Evolutionary conservation across 2,113 vertebrate species (phyloP).

Genomic region (Melanotaenia duboulayi): DNA sequence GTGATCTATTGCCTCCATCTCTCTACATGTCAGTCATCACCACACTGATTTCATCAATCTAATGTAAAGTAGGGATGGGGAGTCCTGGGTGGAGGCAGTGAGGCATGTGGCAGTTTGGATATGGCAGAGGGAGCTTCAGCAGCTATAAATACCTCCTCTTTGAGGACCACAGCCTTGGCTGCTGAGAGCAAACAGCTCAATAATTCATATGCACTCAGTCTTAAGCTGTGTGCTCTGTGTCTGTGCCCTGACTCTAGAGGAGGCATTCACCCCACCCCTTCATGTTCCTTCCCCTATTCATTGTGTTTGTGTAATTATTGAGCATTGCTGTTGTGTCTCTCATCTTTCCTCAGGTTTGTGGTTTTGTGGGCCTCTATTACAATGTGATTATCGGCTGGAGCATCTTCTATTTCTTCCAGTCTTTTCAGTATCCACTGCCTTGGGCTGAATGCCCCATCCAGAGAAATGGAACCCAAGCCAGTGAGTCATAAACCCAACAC

Average conservation of each 20-base stretch:
- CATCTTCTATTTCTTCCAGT: conserved; percentile 98
- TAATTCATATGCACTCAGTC: conserved; percentile 76
- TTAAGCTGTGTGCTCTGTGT: conserved; percentile 52
- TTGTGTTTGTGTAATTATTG: conserved; percentile 9
- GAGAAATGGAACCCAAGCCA: conserved; percentile 87
- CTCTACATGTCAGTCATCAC: conserved; percentile 14
- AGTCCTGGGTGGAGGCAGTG: conserved; percentile 38
- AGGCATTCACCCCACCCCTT: conserved; percentile 11
- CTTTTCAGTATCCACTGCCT: conserved; percentile 96
- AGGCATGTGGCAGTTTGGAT: conserved; percentile 55
- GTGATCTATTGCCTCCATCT: conserved; percentile 7
- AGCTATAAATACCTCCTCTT: conserved; percentile 81
- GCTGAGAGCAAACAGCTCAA: conserved; percentile 80
- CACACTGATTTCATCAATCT: conserved; percentile 54
- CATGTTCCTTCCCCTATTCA: background rate
- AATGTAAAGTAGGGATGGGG: conserved; percentile 27
- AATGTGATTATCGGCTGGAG: conserved; percentile 99
- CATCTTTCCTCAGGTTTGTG: conserved; percentile 87
- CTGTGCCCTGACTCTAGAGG: conserved; percentile 22
- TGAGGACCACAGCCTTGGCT: conserved; percentile 50
- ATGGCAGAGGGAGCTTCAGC: conserved; percentile 61
- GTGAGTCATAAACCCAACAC: conserved; percentile 79
- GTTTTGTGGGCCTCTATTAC: conserved; percentile 97
- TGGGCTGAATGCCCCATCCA: conserved; percentile 94
- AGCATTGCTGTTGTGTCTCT: background rate